Conservation (phyloP, 2,797 vertebrate species). For the Odontamblyopus lacepedii region DNA sequence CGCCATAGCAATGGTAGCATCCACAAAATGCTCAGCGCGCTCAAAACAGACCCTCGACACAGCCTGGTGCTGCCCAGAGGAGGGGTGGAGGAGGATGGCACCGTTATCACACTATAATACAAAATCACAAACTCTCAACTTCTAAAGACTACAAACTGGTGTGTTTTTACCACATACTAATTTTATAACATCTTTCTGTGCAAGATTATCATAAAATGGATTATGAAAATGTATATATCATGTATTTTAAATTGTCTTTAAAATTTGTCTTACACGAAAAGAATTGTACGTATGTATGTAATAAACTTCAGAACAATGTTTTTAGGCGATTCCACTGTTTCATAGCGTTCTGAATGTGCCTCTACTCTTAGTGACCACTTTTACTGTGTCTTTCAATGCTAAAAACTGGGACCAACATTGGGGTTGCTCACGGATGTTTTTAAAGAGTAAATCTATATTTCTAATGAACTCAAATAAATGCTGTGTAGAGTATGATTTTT, state of each 20-base stretch:
- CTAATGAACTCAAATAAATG: conserved; percentile 70
- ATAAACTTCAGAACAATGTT: conserved; percentile 57
- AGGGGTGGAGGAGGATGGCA: conserved; percentile 95
- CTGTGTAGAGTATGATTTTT: conserved; percentile 65
- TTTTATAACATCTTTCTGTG: conserved; percentile 54
- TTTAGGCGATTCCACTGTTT: conserved; percentile 66
- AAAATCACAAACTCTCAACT: conserved; percentile 47
- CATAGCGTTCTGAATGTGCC: conserved; percentile 62
- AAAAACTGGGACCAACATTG: conserved; percentile 73
- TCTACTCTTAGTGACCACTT: conserved; percentile 70
- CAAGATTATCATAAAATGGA: conserved; percentile 49
- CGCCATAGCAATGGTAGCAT: conserved; percentile 90
- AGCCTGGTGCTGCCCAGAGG: conserved; percentile 92
- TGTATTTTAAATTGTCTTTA: conserved; percentile 56
- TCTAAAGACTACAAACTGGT: conserved; percentile 70
- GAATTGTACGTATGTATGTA: conserved; percentile 58
- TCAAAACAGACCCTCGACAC: conserved; percentile 92
- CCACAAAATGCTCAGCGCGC: conserved; percentile 92
- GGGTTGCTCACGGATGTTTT: conserved; percentile 69
- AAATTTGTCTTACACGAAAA: conserved; percentile 50
- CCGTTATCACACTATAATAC: conserved; percentile 92
- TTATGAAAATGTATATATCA: conserved; percentile 53
- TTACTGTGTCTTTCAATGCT: conserved; percentile 66
- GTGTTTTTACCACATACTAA: conserved; percentile 55
- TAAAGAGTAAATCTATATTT: conserved; percentile 76